Conservation (phyloP, 2,888 invertebrate genomes). For the Osmoderma eremita region DNA sequence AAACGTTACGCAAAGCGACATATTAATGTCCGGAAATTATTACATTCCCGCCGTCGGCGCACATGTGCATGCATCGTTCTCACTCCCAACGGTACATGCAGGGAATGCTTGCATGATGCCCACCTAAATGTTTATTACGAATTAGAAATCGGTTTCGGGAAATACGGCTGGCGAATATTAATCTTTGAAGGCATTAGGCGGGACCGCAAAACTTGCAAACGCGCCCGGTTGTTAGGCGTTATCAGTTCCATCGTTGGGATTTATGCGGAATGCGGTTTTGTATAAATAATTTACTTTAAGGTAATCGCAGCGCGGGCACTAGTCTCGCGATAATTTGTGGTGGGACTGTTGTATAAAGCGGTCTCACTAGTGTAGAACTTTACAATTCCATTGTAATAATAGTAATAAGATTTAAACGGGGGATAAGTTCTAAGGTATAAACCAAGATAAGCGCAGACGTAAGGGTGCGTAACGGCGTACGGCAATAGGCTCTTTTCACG, state of each 20-base stretch:
- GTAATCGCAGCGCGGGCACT: not conserved
- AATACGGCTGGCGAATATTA: slow-evolving; percentile 12
- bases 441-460: too few species aligned
- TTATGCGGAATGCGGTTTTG: slow-evolving; percentile 18
- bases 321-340: slow-evolving; percentile 11
- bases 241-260: slow-evolving; percentile 22
- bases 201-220: slow-evolving; percentile 19
- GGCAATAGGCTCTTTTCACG: too few species aligned
- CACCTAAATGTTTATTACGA: slow-evolving; percentile 21
- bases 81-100: not conserved
- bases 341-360: too few species aligned
- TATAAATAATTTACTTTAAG: slow-evolving; percentile 15
- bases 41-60: slow-evolving; percentile 5
- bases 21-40: slow-evolving; percentile 33
- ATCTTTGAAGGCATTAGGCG: slow-evolving; percentile 12
- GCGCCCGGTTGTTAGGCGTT: not conserved
- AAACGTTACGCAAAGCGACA: slow-evolving; percentile 12
- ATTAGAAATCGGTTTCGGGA: slow-evolving; percentile 4
- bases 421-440: too few species aligned
- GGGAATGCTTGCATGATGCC: not conserved
- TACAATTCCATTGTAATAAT: too few species aligned
- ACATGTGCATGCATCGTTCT: not conserved
- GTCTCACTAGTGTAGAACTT: too few species aligned
- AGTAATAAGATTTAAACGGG: too few species aligned
- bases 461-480: too few species aligned